Evolutionary conservation across 2,797 vertebrate species (phyloP).

Genomic region (Potorous gilbertii): DNA sequence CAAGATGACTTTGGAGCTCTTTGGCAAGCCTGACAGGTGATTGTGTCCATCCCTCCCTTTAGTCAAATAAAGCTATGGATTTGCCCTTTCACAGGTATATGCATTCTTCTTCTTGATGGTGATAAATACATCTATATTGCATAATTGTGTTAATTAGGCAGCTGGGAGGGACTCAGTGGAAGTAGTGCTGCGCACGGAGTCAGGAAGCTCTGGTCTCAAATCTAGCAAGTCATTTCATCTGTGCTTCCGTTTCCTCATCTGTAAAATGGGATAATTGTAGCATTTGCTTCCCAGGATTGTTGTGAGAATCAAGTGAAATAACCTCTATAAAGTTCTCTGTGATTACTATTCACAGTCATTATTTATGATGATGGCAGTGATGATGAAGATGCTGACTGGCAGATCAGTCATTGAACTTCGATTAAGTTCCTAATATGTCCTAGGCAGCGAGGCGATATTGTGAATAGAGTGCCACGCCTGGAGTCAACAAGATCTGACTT

Average conservation of each 20-base stretch:
- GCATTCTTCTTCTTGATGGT: neutral
- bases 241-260: neutral
- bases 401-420: neutral
- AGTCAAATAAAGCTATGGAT: neutral
- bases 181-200: neutral
- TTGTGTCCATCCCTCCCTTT: neutral
- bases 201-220: neutral
- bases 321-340: neutral
- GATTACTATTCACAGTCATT: neutral
- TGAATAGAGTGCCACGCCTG: too few relatives aligned
- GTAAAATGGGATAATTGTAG: neutral
- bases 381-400: neutral
- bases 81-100: neutral
- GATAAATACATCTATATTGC: neutral
- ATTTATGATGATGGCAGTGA: neutral
- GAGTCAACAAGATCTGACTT: neutral
- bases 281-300: neutral
- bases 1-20: constrained; percentile 27
- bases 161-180: neutral
- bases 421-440: neutral
- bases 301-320: neutral
- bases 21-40: neutral
- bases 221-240: neutral
- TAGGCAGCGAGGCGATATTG: too few relatives aligned
- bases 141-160: neutral